phyloP scores from a whole-genome alignment of 2,888 invertebrate species.

The Xylocampa areola region DNA sequence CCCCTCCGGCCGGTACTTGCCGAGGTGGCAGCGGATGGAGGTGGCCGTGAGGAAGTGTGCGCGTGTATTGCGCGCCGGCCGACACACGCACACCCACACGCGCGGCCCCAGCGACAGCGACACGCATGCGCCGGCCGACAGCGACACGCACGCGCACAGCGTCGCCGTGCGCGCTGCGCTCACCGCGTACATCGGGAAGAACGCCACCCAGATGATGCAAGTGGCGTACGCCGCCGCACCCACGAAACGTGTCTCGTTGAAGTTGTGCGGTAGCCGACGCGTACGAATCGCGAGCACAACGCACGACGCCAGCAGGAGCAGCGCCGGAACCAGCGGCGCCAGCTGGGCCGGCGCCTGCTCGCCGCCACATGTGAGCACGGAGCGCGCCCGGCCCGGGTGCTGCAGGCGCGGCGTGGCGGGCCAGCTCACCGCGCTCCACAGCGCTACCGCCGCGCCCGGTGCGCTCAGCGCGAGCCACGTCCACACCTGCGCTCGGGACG shows the following conservation, averaged over 20 bases:
- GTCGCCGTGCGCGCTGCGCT: constrained; percentile 69
- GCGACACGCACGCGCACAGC: constrained; percentile 92
- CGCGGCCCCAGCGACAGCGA: constrained; percentile 94
- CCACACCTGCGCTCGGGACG: constrained; percentile 89
- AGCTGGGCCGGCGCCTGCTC: constrained; percentile 86
- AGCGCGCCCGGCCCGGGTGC: constrained; percentile 86
- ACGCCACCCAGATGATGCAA: constrained; percentile 94
- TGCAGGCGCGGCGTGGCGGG: constrained; percentile 86
- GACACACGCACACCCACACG: constrained; percentile 92
- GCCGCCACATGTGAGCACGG: constrained; percentile 91
- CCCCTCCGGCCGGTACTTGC: constrained; percentile 68
- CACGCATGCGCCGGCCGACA: constrained; percentile 93
- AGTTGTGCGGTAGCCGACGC: constrained; percentile 94
- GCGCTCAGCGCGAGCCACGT: constrained; percentile 90
- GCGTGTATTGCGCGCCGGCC: constrained; percentile 94
- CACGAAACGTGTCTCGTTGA: constrained; percentile 93
- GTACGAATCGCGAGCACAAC: constrained; percentile 94
- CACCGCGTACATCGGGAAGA: constrained; percentile 92
- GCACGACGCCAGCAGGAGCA: constrained; percentile 92
- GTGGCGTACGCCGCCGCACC: constrained; percentile 95
- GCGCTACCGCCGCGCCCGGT: constrained; percentile 82
- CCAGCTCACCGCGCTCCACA: constrained; percentile 88
- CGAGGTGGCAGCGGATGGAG: constrained; percentile 92
- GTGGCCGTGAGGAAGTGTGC: constrained; percentile 93
- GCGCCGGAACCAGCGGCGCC: constrained; percentile 92